Percentiles rank a stretch among this genome's conserved stretches.
These are phyloP conservation scores for Aspidoscelis tigris DNA, from an alignment of 2,113 vertebrate genomes.

Conservation along the genomic window DNA sequence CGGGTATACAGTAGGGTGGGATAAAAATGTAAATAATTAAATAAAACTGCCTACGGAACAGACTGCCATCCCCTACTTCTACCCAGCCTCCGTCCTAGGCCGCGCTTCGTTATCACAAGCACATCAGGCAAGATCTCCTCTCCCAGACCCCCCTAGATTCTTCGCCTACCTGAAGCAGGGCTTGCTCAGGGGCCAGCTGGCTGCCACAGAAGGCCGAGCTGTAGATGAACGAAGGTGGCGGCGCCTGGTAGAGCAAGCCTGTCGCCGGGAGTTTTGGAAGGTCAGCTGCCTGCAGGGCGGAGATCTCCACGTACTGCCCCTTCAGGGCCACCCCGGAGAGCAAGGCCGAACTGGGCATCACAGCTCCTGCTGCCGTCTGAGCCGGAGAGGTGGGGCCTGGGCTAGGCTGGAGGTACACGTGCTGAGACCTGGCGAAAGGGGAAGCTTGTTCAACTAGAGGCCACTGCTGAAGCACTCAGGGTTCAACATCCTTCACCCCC, in stretches of 20 bases:
- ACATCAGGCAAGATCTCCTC: too few relatives aligned
- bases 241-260: conserved; percentile 66
- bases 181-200: conserved; percentile 68
- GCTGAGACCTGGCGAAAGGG: conserved; percentile 61
- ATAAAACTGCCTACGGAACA: too few relatives aligned
- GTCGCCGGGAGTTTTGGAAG: conserved; percentile 71
- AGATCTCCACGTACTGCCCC: conserved; percentile 76
- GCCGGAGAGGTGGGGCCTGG: conserved; percentile 51
- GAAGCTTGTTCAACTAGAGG: too few relatives aligned
- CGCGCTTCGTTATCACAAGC: not conserved
- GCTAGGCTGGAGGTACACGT: conserved; percentile 64
- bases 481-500: not conserved
- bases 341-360: conserved; percentile 48
- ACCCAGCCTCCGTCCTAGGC: too few relatives aligned
- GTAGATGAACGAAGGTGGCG: conserved; percentile 74
- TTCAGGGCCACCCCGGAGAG: conserved; percentile 75
- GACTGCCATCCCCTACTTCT: not conserved
- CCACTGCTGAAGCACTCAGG: too few relatives aligned
- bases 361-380: not conserved
- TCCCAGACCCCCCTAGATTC: too few relatives aligned
- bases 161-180: conserved; percentile 68
- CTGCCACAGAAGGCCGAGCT: conserved; percentile 71
- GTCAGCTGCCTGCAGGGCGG: conserved; percentile 69
- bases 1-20: too few relatives aligned
- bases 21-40: too few relatives aligned